These are phyloP conservation scores for Allacma fusca DNA, from an alignment of 2,888 invertebrate genomes.

Conservation along the genomic window DNA sequence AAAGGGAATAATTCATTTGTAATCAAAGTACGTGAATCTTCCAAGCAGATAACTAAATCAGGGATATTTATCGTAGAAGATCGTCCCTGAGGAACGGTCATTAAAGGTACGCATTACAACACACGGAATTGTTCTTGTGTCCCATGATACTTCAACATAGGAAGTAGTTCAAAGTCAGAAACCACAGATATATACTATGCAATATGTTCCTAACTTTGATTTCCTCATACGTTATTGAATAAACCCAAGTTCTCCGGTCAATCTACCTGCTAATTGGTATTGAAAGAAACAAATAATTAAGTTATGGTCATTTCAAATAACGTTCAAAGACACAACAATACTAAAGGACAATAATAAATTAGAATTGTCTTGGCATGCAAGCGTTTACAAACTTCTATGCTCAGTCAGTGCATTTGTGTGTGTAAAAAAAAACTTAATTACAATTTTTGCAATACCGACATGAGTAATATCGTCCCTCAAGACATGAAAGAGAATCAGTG, in stretches of 20 bases:
- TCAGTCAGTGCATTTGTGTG: no score
- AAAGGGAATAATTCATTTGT: not conserved
- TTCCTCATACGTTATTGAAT: no score
- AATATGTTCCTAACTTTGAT: no score
- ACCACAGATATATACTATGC: no score
- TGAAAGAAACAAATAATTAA: constrained; percentile 11
- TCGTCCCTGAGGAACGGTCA: not conserved
- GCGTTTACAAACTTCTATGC: no score
- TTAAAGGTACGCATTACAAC: not conserved
- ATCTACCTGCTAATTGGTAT: not conserved
- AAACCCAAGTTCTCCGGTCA: no score
- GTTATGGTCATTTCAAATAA: not conserved
- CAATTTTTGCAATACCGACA: not conserved
- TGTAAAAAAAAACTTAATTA: no score
- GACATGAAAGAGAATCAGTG: constrained; percentile 19
- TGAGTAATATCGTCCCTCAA: constrained; percentile 16
- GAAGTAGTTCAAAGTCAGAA: no score
- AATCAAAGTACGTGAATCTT: not conserved
- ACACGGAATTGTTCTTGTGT: not conserved
- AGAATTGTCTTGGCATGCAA: not conserved
- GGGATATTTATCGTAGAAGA: not conserved
- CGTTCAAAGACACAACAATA: not conserved
- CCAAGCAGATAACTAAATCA: not conserved
- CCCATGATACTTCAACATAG: no score
- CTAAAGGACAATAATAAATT: not conserved